Percentiles rank a stretch among this genome's conserved stretches.
Conservation (phyloP, 2,888 invertebrate genomes). For the Drosophila setosimentum region DNA sequence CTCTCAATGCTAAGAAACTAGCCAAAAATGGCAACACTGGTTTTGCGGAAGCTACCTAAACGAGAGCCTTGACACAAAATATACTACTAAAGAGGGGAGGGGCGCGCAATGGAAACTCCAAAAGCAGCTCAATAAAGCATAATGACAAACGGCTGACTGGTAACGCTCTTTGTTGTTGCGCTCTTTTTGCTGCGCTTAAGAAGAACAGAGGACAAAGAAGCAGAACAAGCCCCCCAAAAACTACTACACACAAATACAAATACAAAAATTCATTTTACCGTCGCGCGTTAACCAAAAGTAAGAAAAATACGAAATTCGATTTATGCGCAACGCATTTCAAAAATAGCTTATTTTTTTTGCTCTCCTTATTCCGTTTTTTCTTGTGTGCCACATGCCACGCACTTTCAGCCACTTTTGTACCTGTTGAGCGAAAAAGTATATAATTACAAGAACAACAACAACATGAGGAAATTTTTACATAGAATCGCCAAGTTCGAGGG, state of each 20-base stretch:
- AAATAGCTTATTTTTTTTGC: constrained; percentile 56
- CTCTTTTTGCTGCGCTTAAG: constrained; percentile 12
- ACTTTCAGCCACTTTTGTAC: constrained; percentile 54
- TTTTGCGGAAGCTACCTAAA: constrained; percentile 35
- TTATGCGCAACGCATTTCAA: constrained; percentile 55
- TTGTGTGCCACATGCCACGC: constrained; percentile 44
- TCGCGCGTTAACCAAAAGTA: constrained; percentile 18
- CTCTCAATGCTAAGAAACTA: not conserved
- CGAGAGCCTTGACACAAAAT: constrained; percentile 49
- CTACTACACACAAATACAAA: not conserved
- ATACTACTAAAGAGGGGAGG: constrained; percentile 7
- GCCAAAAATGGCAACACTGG: constrained; percentile 3
- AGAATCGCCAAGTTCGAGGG: constrained; percentile 57
- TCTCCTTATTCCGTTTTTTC: constrained; percentile 2
- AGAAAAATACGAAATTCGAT: constrained; percentile 27
- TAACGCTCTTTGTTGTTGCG: constrained; percentile 26
- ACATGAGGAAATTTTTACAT: constrained; percentile 49
- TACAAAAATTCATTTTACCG: constrained; percentile 21
- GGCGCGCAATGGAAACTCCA: not conserved
- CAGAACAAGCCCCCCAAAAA: not conserved
- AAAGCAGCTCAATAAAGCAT: constrained; percentile 23
- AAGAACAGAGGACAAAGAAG: not conserved
- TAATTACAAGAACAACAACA: constrained; percentile 55
- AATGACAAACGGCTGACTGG: constrained; percentile 39
- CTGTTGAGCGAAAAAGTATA: constrained; percentile 69